These are phyloP conservation scores for Dugesia japonica DNA, from an alignment of 2,888 invertebrate genomes.

Conservation along the genomic window DNA sequence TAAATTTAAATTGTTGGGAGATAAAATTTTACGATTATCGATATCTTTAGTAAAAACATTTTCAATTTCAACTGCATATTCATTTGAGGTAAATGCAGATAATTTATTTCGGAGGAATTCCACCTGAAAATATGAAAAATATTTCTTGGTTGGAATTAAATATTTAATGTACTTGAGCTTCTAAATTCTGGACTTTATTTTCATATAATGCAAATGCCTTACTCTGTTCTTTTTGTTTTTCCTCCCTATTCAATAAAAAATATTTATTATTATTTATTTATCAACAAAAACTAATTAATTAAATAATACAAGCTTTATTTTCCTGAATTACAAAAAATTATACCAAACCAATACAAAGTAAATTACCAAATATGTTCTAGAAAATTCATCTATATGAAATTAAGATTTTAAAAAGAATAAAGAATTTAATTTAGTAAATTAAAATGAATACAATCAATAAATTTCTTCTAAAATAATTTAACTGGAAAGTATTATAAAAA, in stretches of 20 bases:
- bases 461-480: no score
- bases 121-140: no score
- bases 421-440: no score
- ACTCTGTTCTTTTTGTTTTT: not conserved
- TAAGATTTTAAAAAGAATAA: no score
- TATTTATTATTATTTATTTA: not conserved
- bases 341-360: not conserved
- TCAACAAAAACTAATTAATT: not conserved
- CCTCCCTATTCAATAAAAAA: not conserved
- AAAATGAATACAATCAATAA: no score
- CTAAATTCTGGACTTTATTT: not conserved
- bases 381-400: no score
- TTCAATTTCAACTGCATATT: no score
- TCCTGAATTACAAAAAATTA: not conserved
- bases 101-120: not conserved
- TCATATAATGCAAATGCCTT: not conserved
- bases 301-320: not conserved
- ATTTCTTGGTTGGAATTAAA: no score
- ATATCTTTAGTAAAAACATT: no score
- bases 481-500: no score
- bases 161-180: not conserved
- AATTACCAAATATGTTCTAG: not conserved
- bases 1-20: not conserved
- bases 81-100: no score
- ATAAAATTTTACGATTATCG: not conserved